Evolutionary conservation across 2,113 vertebrate genomes (phyloP).

Genomic region (Sinocyclocheilus rhinocerous): DNA sequence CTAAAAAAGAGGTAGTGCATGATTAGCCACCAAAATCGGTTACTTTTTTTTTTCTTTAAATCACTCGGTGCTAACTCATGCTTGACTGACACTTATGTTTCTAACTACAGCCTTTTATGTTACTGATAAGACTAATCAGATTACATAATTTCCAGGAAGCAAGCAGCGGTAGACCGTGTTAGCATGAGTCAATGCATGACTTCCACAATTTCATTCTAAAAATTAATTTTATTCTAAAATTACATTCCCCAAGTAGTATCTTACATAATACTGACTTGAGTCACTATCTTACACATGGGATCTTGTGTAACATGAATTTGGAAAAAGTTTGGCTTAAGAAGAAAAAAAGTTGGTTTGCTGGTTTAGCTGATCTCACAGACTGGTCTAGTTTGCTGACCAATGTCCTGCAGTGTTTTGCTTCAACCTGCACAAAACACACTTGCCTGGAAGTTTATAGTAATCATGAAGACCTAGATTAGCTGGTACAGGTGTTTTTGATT

Average conservation of each 20-base stretch:
- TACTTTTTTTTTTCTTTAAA: too few species aligned
- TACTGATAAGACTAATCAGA: not conserved
- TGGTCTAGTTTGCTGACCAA: not conserved
- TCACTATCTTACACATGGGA: not conserved
- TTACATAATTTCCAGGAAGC: slow-evolving; percentile 31
- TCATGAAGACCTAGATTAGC: not conserved
- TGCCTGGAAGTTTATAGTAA: not conserved
- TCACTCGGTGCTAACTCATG: not conserved
- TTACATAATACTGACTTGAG: slow-evolving; percentile 27
- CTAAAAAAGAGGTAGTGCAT: too few species aligned
- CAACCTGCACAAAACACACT: not conserved
- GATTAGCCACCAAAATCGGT: too few species aligned
- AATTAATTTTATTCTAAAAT: not conserved
- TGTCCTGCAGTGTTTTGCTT: not conserved
- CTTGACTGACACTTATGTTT: not conserved
- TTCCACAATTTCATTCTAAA: slow-evolving; percentile 1
- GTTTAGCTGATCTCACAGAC: not conserved
- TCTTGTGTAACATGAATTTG: not conserved
- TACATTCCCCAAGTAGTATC: slow-evolving; percentile 1
- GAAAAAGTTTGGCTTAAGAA: not conserved
- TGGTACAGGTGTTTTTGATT: not conserved
- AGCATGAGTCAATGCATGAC: slow-evolving; percentile 12
- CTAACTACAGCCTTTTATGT: not conserved
- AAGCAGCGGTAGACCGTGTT: slow-evolving; percentile 5
- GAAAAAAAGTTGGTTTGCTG: not conserved